phyloP scores from a whole-genome alignment of 2,113 vertebrate genomes.

The Heterocephalus glaber region DNA sequence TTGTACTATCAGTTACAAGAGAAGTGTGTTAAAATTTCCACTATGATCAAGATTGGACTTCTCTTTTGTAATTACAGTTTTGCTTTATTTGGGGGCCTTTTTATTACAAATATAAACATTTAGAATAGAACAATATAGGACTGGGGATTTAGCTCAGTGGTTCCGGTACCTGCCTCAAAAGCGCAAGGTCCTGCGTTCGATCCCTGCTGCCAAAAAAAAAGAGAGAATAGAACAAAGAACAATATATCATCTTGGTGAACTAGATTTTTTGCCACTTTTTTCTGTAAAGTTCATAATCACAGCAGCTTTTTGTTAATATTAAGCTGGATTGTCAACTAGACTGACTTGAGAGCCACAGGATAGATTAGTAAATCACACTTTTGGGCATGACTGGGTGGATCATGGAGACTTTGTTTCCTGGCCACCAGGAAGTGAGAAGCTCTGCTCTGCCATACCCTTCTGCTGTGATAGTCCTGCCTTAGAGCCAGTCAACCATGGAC shows the following conservation, averaged over 20 bases:
- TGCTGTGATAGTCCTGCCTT: not conserved
- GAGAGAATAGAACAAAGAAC: no score
- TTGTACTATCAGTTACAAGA: not conserved
- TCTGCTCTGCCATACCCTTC: not conserved
- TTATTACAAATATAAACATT: not conserved
- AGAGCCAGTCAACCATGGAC: not conserved
- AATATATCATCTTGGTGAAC: not conserved
- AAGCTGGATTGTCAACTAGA: not conserved
- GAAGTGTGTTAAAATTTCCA: not conserved
- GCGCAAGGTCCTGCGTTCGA: no score
- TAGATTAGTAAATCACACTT: not conserved
- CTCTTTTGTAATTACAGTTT: not conserved
- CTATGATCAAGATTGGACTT: constrained; percentile 4
- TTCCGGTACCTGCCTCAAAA: no score
- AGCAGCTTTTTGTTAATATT: not conserved
- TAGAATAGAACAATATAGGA: not conserved
- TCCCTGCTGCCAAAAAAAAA: no score
- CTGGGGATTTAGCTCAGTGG: no score
- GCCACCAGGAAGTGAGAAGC: not conserved
- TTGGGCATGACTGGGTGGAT: not conserved
- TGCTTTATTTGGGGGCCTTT: not conserved
- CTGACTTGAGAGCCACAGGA: not conserved
- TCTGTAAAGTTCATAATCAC: not conserved
- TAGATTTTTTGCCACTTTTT: not conserved
- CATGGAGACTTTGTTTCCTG: not conserved